A percentile compares a stretch with the other conserved stretches of the same genome.
Conservation (phyloP, 2,888 invertebrate genomes). For the Baccha elongata region DNA sequence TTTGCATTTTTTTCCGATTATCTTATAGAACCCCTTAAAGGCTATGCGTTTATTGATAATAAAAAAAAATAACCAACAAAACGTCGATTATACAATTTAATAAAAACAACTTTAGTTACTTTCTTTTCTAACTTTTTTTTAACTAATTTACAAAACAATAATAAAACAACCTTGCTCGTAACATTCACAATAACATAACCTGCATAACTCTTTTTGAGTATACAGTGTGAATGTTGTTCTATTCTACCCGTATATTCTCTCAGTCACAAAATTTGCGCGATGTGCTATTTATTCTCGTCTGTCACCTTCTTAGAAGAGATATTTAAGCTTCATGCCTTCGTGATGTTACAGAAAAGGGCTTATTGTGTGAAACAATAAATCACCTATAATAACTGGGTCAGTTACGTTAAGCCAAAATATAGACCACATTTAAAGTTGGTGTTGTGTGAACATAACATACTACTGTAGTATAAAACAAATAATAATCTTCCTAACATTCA, state of each 20-base stretch:
- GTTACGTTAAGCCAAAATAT: slow-evolving; percentile 55
- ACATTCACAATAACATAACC: not conserved
- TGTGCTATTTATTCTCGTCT: slow-evolving; percentile 50
- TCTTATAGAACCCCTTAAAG: too few species aligned
- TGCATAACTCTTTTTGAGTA: not conserved
- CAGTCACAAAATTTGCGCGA: slow-evolving; percentile 48
- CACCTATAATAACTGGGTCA: slow-evolving; percentile 67
- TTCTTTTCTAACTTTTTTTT: too few species aligned
- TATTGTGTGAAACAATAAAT: slow-evolving; percentile 74
- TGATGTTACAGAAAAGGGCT: slow-evolving; percentile 34
- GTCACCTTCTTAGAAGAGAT: slow-evolving; percentile 36
- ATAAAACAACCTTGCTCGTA: not conserved
- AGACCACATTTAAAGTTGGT: slow-evolving; percentile 59
- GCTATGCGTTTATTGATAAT: too few species aligned
- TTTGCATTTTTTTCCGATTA: too few species aligned
- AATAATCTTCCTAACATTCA: slow-evolving; percentile 63
- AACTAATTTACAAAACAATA: too few species aligned
- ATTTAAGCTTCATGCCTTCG: slow-evolving; percentile 63
- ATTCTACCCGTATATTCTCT: slow-evolving; percentile 50
- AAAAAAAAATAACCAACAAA: too few species aligned
- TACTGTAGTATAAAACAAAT: slow-evolving; percentile 47
- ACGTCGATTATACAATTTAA: too few species aligned
- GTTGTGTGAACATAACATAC: slow-evolving; percentile 32
- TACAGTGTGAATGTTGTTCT: not conserved
- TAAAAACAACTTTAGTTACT: too few species aligned